A percentile compares a stretch with the other conserved stretches of the same genome.
phyloP scores from a whole-genome alignment of 2,797 vertebrate species.

The Chloroceryle inda region DNA sequence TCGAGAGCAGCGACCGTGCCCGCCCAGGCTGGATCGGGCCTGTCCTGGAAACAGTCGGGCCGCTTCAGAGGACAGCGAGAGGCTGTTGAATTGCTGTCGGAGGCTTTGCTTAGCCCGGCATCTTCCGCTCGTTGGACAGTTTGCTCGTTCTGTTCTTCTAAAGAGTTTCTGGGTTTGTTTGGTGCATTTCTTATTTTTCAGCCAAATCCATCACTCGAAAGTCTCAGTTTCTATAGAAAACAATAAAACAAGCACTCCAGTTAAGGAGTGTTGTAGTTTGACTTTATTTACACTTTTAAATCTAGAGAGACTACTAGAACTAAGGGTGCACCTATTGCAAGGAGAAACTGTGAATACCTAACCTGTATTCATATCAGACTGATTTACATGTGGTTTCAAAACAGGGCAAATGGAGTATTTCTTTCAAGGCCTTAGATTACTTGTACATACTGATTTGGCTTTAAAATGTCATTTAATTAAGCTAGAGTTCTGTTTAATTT shows the following conservation, averaged over 20 bases:
- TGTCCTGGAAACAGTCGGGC: not conserved
- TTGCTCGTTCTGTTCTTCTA: not conserved
- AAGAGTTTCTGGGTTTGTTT: fast-evolving
- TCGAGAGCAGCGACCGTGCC: not conserved
- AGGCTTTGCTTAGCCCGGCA: not conserved
- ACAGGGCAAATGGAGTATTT: not conserved
- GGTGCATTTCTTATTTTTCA: not conserved
- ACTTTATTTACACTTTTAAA: not conserved
- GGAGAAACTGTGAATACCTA: not conserved
- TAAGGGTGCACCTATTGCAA: fast-evolving
- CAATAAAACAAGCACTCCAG: fast-evolving
- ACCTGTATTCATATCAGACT: not conserved
- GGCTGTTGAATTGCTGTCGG: fast-evolving
- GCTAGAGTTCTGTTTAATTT: not conserved
- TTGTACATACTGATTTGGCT: not conserved
- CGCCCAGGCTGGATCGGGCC: not conserved
- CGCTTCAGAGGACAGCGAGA: not conserved
- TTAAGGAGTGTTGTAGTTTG: not conserved
- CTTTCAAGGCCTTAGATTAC: not conserved
- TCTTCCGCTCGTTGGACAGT: fast-evolving
- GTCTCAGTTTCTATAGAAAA: not conserved
- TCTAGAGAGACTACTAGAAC: fast-evolving
- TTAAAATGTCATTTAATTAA: not conserved
- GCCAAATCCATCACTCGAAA: not conserved
- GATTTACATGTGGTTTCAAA: not conserved